Evolutionary conservation across 2,113 vertebrate species (phyloP).

Genomic region (Phyllostomus discolor): DNA sequence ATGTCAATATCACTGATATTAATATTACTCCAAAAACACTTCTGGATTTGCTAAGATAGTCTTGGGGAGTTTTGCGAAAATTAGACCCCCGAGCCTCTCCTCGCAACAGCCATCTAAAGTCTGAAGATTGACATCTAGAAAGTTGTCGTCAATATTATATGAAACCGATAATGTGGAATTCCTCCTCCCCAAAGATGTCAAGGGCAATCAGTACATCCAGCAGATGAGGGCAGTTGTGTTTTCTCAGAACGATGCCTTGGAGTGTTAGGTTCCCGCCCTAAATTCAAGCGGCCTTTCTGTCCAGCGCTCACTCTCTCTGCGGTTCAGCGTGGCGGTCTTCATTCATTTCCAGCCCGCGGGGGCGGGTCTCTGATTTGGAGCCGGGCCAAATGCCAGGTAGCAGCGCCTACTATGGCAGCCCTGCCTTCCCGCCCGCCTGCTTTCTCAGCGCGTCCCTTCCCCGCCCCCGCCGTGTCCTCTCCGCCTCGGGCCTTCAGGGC

Average conservation of each 20-base stretch:
- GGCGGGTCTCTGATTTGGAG: not conserved
- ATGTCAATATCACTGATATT: not conserved
- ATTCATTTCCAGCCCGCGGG: not conserved
- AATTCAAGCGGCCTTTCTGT: not conserved
- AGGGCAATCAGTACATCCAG: not conserved
- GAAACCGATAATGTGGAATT: not conserved
- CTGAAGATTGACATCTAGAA: not conserved
- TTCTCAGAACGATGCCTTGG: not conserved
- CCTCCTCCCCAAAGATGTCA: not conserved
- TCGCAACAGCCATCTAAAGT: not conserved
- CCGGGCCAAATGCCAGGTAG: not conserved
- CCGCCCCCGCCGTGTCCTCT: fast-evolving
- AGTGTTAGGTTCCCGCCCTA: not conserved
- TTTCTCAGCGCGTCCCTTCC: not conserved
- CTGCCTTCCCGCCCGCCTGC: fast-evolving
- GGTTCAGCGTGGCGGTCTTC: not conserved
- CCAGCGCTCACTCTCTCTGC: not conserved
- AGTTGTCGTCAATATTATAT: not conserved
- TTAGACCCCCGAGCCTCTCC: not conserved
- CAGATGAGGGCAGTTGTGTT: not conserved
- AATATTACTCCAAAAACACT: not conserved
- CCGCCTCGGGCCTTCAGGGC: fast-evolving
- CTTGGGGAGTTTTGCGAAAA: not conserved
- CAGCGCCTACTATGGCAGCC: fast-evolving
- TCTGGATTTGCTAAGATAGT: not conserved